Conservation (phyloP, 1,140 invertebrate species). For the Medauroidea extradentata region DNA sequence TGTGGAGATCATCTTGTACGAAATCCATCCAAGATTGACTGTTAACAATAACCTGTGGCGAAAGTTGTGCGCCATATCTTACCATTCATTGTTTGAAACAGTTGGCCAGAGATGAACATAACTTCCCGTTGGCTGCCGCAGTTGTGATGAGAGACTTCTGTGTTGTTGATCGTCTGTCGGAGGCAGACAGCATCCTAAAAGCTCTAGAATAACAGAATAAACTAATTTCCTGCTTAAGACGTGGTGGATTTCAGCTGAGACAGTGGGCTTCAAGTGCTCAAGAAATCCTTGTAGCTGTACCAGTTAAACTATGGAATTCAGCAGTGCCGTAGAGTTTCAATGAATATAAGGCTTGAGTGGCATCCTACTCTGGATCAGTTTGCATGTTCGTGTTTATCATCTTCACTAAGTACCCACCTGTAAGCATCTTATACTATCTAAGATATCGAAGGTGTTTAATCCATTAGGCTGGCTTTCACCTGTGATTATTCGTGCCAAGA, state of each 20-base stretch:
- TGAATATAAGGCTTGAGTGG: slow-evolving; percentile 16
- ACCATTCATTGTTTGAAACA: slow-evolving; percentile 34
- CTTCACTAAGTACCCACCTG: neutral
- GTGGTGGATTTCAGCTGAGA: slow-evolving; percentile 19
- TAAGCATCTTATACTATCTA: slow-evolving; percentile 16
- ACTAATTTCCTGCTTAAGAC: slow-evolving; percentile 12
- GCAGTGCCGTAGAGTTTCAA: neutral
- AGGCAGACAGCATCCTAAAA: slow-evolving; percentile 20
- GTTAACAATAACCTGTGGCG: slow-evolving; percentile 37
- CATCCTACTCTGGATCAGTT: slow-evolving; percentile 13
- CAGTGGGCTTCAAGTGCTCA: slow-evolving; percentile 16
- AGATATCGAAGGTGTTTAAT: slow-evolving; percentile 14
- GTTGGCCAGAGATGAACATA: slow-evolving; percentile 27
- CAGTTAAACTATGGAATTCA: slow-evolving; percentile 4
- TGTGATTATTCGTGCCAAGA: slow-evolving; percentile 10
- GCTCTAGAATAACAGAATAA: slow-evolving; percentile 17
- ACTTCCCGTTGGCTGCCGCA: slow-evolving; percentile 24
- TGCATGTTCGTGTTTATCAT: neutral
- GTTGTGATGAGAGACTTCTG: slow-evolving; percentile 39
- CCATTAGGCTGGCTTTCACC: slow-evolving; percentile 14
- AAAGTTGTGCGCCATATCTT: slow-evolving; percentile 31
- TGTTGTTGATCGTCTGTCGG: slow-evolving; percentile 44
- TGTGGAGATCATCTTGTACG: slow-evolving; percentile 23
- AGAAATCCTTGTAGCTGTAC: slow-evolving; percentile 3
- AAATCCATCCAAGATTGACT: slow-evolving; percentile 23